phyloP scores from a whole-genome alignment of 64 coral and sea anemone species.

The Pocillopora damicornis region DNA sequence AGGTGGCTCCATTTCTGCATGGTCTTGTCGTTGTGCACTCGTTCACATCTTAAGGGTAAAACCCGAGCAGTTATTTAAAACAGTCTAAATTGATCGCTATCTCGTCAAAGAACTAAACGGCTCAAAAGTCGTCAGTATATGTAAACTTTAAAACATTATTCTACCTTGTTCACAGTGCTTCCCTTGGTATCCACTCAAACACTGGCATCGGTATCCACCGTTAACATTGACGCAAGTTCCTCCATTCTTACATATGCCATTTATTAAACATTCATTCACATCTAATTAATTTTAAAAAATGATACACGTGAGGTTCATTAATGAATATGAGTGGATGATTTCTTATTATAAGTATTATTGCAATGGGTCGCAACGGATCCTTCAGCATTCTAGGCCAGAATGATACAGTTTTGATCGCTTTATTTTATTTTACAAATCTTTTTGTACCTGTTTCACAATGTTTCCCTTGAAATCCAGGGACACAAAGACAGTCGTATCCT shows the following conservation, averaged over 20 bases:
- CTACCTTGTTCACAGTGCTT: constrained; percentile 16
- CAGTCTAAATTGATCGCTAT: no score
- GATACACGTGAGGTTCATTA: no score
- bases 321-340: no score
- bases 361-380: no score
- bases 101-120: no score
- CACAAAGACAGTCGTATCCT: constrained; percentile 56
- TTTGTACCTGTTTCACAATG: constrained; percentile 10
- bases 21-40: constrained; percentile 40
- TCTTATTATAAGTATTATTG: no score
- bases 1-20: constrained; percentile 64
- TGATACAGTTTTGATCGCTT: neutral
- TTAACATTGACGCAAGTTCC: neutral
- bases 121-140: no score
- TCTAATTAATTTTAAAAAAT: neutral
- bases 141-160: neutral
- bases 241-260: constrained; percentile 1
- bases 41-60: constrained; percentile 35
- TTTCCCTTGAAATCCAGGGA: constrained; percentile 44
- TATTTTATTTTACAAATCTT: no score
- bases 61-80: neutral
- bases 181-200: constrained; percentile 24
- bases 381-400: no score
- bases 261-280: constrained; percentile 18
- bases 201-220: constrained; percentile 41